Evolutionary conservation across 2,113 vertebrate species (phyloP).

Genomic region (Halichoeres trimaculatus): DNA sequence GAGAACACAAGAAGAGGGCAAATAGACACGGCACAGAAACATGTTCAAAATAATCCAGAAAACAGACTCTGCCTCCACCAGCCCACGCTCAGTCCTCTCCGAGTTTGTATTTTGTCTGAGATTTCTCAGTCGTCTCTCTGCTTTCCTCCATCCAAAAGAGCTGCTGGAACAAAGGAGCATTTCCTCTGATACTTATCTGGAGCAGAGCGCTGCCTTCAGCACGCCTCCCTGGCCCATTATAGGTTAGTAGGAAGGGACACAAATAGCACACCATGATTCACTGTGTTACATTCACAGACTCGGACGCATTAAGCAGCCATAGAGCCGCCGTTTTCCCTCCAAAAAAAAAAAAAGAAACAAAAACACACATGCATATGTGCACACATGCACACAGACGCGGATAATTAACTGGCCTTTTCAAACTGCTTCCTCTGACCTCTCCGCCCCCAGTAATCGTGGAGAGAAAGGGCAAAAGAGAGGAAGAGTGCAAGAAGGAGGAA

Average conservation of each 20-base stretch:
- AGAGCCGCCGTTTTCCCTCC: slow-evolving; percentile 36
- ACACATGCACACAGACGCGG: slow-evolving; percentile 64
- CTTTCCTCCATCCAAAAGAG: slow-evolving; percentile 48
- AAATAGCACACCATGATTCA: slow-evolving; percentile 73
- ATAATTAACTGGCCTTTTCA: slow-evolving; percentile 63
- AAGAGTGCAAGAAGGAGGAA: slow-evolving; percentile 31
- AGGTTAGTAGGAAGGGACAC: slow-evolving; percentile 73
- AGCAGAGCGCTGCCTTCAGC: slow-evolving; percentile 53
- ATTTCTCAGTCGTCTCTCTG: slow-evolving; percentile 48
- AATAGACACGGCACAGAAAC: slow-evolving; percentile 30
- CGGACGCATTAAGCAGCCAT: slow-evolving; percentile 55
- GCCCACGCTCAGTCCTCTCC: slow-evolving; percentile 41
- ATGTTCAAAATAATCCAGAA: slow-evolving; percentile 63
- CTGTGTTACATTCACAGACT: slow-evolving; percentile 53
- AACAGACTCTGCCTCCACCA: slow-evolving; percentile 38
- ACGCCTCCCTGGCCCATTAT: slow-evolving; percentile 70
- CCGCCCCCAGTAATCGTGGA: slow-evolving; percentile 45
- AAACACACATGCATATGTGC: slow-evolving; percentile 14
- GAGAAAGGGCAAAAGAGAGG: slow-evolving; percentile 55
- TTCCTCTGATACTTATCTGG: slow-evolving; percentile 75
- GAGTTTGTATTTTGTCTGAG: slow-evolving; percentile 63
- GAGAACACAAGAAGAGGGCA: slow-evolving; percentile 25
- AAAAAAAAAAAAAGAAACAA: too few species aligned
- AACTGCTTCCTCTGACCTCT: slow-evolving; percentile 50
- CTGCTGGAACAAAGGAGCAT: slow-evolving; percentile 66